phyloP scores from a whole-genome alignment of 1,140 invertebrate genomes.

The Cherax quadricarinatus region DNA sequence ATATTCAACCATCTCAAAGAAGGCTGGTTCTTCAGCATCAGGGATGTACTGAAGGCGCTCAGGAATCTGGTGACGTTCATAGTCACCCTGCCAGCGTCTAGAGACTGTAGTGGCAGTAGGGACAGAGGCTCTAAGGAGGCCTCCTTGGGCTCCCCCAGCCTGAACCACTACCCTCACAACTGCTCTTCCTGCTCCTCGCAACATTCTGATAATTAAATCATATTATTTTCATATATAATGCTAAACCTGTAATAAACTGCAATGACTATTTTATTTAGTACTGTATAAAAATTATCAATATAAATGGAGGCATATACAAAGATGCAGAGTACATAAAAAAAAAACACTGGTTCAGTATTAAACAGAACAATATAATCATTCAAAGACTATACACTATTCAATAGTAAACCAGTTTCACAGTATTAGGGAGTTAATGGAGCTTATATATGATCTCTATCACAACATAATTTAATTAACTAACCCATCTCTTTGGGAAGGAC shows the following conservation, averaged over 20 bases:
- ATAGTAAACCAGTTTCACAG: too few relatives aligned
- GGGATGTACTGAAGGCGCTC: constrained; percentile 85
- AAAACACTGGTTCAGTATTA: too few relatives aligned
- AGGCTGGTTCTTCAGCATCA: constrained; percentile 85
- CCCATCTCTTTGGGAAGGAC: too few relatives aligned
- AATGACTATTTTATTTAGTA: too few relatives aligned
- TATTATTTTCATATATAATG: too few relatives aligned
- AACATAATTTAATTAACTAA: too few relatives aligned
- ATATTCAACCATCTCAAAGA: constrained; percentile 97
- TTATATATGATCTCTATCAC: too few relatives aligned
- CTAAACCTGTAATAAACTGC: too few relatives aligned
- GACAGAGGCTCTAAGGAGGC: constrained; percentile 22
- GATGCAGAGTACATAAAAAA: not conserved
- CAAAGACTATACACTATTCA: too few relatives aligned
- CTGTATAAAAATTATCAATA: not conserved
- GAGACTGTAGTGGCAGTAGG: not conserved
- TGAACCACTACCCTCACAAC: constrained; percentile 38
- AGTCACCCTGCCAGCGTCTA: constrained; percentile 57
- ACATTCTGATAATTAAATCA: constrained; percentile 35
- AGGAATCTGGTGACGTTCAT: constrained; percentile 71
- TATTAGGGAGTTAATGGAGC: too few relatives aligned
- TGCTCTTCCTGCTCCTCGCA: constrained; percentile 51
- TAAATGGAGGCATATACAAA: constrained; percentile 50
- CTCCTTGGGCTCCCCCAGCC: constrained; percentile 28
- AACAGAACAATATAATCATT: too few relatives aligned